A percentile compares a stretch with the other conserved stretches of the same genome.
Evolutionary conservation across 2,797 vertebrate genomes (phyloP).

Genomic region (Halcyon badia): DNA sequence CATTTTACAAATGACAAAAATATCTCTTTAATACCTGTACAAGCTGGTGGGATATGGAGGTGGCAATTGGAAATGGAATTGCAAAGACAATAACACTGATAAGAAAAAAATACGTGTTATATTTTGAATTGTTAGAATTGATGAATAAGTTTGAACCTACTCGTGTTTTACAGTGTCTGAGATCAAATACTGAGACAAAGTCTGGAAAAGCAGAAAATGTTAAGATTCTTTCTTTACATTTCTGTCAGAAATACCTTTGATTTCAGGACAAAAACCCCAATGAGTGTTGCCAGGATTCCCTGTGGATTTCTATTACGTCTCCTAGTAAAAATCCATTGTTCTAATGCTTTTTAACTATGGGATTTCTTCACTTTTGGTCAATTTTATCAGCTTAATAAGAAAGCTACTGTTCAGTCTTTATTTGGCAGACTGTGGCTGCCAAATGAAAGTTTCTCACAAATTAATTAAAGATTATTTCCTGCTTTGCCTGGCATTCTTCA

Average conservation of each 20-base stretch:
- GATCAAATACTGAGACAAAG: neutral
- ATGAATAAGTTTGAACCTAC: neutral
- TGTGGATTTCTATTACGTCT: slow-evolving; percentile 46
- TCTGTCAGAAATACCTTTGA: slow-evolving; percentile 36
- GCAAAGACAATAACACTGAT: neutral
- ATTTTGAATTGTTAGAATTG: neutral
- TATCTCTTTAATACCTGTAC: neutral
- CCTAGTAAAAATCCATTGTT: slow-evolving; percentile 49
- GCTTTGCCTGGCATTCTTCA: slow-evolving; percentile 46
- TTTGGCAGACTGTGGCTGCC: slow-evolving; percentile 26
- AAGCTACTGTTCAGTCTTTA: slow-evolving; percentile 53
- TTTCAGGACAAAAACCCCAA: neutral
- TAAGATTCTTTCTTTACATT: neutral
- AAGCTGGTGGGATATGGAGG: neutral
- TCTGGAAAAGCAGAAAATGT: neutral
- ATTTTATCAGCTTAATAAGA: slow-evolving; percentile 68
- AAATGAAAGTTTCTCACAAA: slow-evolving; percentile 55
- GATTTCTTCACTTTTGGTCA: slow-evolving; percentile 49
- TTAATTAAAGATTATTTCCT: slow-evolving; percentile 67
- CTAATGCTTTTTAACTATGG: slow-evolving; percentile 15
- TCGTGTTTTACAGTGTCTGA: neutral
- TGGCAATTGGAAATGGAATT: neutral
- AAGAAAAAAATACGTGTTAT: neutral
- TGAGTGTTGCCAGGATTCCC: slow-evolving; percentile 44
- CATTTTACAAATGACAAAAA: slow-evolving; percentile 40